These are phyloP conservation scores for Sula dactylatra DNA, from an alignment of 2,113 vertebrate genomes.

Conservation along the genomic window DNA sequence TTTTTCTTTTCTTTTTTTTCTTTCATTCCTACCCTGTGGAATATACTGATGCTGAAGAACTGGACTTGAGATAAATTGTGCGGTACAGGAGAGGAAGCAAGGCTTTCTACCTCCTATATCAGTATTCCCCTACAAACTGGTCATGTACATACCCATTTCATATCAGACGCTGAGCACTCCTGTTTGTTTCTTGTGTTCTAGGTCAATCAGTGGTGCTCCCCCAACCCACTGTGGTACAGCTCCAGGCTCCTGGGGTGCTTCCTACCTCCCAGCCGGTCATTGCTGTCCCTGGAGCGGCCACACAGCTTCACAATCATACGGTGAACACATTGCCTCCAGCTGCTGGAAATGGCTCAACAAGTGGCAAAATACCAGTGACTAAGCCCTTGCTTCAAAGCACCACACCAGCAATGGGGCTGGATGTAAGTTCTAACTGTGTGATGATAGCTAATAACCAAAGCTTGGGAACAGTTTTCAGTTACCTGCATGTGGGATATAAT, in stretches of 20 bases:
- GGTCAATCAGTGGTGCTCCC: conserved; percentile 81
- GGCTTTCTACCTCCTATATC: not conserved
- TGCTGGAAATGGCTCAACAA: conserved; percentile 6
- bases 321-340: conserved; percentile 70
- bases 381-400: conserved; percentile 65
- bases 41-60: not conserved
- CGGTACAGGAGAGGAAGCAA: not conserved
- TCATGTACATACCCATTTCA: not conserved
- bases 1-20: no score
- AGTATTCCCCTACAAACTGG: not conserved
- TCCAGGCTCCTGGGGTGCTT: conserved; percentile 77
- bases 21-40: not conserved
- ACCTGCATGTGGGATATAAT: not conserved
- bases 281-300: conserved; percentile 68
- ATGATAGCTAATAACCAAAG: not conserved
- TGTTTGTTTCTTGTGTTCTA: conserved; percentile 35
- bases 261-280: conserved; percentile 71
- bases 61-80: not conserved
- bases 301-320: conserved; percentile 70
- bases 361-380: conserved; percentile 21
- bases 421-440: conserved; percentile 71
- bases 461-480: not conserved
- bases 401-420: conserved; percentile 23
- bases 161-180: not conserved
- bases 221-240: conserved; percentile 82